Evolutionary conservation across 2,113 vertebrate genomes (phyloP).

Genomic region (Galbula dea): DNA sequence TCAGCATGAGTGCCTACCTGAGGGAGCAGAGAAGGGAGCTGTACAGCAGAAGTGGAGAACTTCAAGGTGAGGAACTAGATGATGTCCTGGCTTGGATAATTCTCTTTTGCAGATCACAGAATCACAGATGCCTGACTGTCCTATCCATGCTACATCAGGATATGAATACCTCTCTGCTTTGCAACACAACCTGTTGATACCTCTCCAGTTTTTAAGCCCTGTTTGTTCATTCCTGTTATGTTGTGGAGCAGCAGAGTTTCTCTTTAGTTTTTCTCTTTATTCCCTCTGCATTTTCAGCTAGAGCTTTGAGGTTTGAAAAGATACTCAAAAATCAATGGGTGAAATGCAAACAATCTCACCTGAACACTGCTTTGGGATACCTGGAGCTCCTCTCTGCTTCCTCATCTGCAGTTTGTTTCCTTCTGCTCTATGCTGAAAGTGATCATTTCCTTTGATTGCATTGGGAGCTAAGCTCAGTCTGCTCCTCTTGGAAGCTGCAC

Average conservation of each 20-base stretch:
- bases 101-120: background rate
- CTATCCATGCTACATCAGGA: background rate
- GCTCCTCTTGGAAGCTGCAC: background rate
- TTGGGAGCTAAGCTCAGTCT: background rate
- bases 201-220: background rate
- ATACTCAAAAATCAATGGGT: fast-evolving
- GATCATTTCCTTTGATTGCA: background rate
- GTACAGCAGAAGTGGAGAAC: slow-evolving; percentile 96
- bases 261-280: background rate
- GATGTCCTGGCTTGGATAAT: background rate
- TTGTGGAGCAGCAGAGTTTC: background rate
- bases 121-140: background rate
- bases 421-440: fast-evolving
- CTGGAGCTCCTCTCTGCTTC: background rate
- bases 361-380: background rate
- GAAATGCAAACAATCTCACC: background rate
- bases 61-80: slow-evolving; percentile 82
- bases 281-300: background rate
- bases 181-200: background rate
- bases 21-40: slow-evolving; percentile 94
- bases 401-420: background rate
- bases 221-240: background rate
- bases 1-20: slow-evolving; percentile 98
- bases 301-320: background rate
- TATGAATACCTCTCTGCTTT: background rate